Conservation (phyloP, 1,140 invertebrate genomes). For the Geopemphigus sp. region DNA sequence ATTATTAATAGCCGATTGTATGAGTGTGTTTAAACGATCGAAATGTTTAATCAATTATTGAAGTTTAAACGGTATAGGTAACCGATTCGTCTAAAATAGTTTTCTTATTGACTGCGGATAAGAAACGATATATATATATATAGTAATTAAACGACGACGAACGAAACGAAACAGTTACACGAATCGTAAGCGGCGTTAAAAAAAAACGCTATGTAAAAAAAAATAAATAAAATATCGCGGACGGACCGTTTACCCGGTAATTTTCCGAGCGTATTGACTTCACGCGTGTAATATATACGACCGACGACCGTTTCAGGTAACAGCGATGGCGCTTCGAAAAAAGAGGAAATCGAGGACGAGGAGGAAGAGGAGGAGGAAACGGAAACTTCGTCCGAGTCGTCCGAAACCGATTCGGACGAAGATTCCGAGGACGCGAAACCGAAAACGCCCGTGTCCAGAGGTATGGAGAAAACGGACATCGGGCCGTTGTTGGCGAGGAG, state of each 20-base stretch:
- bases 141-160: no score
- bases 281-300: neutral
- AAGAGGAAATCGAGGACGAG: slow-evolving; percentile 50
- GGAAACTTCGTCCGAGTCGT: slow-evolving; percentile 60
- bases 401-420: slow-evolving; percentile 72
- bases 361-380: slow-evolving; percentile 59
- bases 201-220: no score
- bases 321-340: slow-evolving; percentile 39
- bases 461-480: slow-evolving; percentile 76
- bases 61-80: no score
- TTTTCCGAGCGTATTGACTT: neutral
- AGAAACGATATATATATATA: no score
- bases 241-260: neutral
- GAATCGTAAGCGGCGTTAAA: no score
- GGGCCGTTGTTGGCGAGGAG: slow-evolving; percentile 73
- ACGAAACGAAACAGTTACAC: no score
- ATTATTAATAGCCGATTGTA: neutral
- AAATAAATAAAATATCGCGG: neutral
- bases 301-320: slow-evolving; percentile 4
- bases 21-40: no score
- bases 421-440: slow-evolving; percentile 58
- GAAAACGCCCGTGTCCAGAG: slow-evolving; percentile 53
- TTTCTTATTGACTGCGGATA: no score
- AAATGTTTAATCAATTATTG: no score
- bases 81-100: no score